Conservation (phyloP, 2,888 invertebrate species). For the Dascillus cervinus region DNA sequence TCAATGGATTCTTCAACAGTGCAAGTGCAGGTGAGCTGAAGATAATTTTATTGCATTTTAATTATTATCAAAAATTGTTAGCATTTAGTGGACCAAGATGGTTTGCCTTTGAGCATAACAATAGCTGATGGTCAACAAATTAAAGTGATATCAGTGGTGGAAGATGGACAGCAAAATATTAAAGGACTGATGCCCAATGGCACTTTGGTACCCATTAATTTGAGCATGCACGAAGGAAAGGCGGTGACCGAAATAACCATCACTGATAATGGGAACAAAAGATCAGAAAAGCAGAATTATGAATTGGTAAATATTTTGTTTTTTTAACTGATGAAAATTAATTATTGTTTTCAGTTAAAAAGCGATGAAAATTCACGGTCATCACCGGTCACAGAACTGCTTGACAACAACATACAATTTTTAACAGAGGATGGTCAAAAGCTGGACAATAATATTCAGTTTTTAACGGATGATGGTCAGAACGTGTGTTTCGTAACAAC, state of each 20-base stretch:
- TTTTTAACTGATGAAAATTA: too few relatives aligned
- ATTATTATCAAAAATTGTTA: conserved; percentile 11
- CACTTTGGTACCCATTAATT: conserved; percentile 38
- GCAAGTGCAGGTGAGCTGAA: conserved; percentile 20
- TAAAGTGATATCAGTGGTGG: conserved; percentile 50
- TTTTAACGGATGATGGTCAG: conserved; percentile 50
- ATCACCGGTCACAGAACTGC: too few relatives aligned
- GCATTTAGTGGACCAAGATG: conserved; percentile 60
- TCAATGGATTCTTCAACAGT: conserved; percentile 13
- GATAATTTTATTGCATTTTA: conserved; percentile 3
- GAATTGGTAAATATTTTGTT: neutral
- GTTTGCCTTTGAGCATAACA: conserved; percentile 60
- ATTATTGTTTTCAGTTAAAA: too few relatives aligned
- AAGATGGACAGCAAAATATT: conserved; percentile 45
- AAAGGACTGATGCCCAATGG: conserved; percentile 43
- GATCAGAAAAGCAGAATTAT: neutral
- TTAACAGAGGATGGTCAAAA: conserved; percentile 11
- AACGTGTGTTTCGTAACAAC: conserved; percentile 55
- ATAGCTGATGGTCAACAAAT: conserved; percentile 62
- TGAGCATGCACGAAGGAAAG: conserved; percentile 28
- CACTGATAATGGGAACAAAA: neutral
- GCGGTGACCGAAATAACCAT: conserved; percentile 10
- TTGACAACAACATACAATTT: conserved; percentile 14
- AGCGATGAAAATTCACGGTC: too few relatives aligned
- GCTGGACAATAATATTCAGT: conserved; percentile 40